Conservation (phyloP, 2,797 vertebrate species). For the Garrulus glandarius region DNA sequence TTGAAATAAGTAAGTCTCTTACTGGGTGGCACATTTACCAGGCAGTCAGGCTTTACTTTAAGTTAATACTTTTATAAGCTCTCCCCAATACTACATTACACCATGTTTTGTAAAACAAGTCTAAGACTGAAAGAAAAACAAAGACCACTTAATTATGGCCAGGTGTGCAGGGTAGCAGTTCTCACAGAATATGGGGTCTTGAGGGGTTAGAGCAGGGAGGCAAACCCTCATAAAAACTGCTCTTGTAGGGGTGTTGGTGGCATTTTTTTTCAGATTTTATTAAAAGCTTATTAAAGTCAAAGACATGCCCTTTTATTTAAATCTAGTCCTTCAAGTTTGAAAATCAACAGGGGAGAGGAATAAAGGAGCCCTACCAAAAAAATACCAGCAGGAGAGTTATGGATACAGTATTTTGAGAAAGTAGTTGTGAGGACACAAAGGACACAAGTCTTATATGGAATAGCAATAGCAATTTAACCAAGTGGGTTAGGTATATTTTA, state of each 20-base stretch:
- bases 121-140: conserved; percentile 32
- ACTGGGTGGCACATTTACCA: conserved; percentile 20
- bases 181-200: not conserved
- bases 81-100: not conserved
- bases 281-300: conserved; percentile 37
- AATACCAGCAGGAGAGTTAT: not conserved
- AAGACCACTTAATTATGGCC: conserved; percentile 34
- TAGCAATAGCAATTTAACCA: not conserved
- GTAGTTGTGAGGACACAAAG: not conserved
- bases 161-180: conserved; percentile 4
- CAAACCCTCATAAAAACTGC: conserved; percentile 13
- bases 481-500: not conserved
- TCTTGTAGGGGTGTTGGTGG: not conserved
- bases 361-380: conserved; percentile 6
- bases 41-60: not conserved
- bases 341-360: conserved; percentile 2
- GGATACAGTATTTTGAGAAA: not conserved
- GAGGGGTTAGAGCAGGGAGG: not conserved
- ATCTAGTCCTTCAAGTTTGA: not conserved
- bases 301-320: conserved; percentile 17
- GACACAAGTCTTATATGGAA: not conserved
- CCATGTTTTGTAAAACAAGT: conserved; percentile 24
- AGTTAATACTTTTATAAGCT: conserved; percentile 20
- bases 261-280: not conserved
- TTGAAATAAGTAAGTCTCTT: not conserved